Conservation (phyloP, 2,888 invertebrate genomes). For the Epirrita christyi region DNA sequence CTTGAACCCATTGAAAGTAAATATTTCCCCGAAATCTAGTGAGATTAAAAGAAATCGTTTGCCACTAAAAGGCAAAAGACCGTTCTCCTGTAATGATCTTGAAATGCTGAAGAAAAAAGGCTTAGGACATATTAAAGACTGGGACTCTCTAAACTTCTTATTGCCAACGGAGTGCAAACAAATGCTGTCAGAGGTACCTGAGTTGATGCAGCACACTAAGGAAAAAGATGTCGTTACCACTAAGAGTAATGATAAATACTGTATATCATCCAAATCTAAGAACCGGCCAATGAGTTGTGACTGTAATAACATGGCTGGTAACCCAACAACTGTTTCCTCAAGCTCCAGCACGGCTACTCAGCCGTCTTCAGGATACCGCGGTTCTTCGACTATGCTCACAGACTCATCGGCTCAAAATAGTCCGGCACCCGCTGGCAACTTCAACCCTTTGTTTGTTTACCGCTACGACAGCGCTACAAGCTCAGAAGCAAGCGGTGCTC, state of each 20-base stretch:
- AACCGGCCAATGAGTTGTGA: conserved; percentile 86
- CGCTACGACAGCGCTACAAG: conserved; percentile 91
- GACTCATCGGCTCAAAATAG: conserved; percentile 90
- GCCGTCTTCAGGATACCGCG: conserved; percentile 94
- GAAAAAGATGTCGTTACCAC: conserved; percentile 69
- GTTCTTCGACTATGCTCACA: conserved; percentile 92
- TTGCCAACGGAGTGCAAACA: conserved; percentile 93
- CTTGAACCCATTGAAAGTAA: conserved; percentile 88
- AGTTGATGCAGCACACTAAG: conserved; percentile 87
- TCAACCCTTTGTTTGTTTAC: conserved; percentile 91
- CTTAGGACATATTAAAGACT: conserved; percentile 94
- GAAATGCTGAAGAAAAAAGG: conserved; percentile 92
- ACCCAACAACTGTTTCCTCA: conserved; percentile 85
- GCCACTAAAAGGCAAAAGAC: conserved; percentile 82
- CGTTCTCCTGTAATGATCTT: conserved; percentile 92
- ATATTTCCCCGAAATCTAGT: conserved; percentile 68
- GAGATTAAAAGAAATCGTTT: conserved; percentile 70
- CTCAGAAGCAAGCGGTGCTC: conserved; percentile 89
- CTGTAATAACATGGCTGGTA: conserved; percentile 81
- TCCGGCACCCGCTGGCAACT: conserved; percentile 84
- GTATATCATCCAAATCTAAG: conserved; percentile 81
- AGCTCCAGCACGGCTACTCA: conserved; percentile 90
- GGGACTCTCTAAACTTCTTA: conserved; percentile 96
- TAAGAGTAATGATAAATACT: conserved; percentile 73
- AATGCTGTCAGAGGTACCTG: conserved; percentile 91